Conservation (phyloP, 2,888 invertebrate genomes). For the Dexiosoma caninum region DNA sequence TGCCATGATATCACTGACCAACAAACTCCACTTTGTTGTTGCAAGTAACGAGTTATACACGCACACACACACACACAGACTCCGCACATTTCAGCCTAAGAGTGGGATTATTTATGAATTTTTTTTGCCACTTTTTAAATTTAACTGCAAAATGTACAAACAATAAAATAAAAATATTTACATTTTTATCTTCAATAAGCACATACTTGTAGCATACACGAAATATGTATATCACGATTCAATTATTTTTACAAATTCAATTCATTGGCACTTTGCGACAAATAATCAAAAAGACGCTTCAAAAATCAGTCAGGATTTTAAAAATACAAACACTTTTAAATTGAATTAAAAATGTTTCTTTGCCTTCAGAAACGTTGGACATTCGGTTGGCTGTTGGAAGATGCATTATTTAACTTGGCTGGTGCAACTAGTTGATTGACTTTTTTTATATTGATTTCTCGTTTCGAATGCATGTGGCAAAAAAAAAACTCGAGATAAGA, state of each 20-base stretch:
- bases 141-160: not conserved
- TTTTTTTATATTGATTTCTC: slow-evolving; percentile 26
- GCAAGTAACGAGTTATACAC: slow-evolving; percentile 45
- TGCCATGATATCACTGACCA: slow-evolving; percentile 63
- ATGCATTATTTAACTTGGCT: slow-evolving; percentile 30
- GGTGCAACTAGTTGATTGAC: not conserved
- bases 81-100: not conserved
- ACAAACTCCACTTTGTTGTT: slow-evolving; percentile 56
- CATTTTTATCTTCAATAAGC: too few species aligned
- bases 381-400: not conserved
- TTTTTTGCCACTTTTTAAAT: too few species aligned
- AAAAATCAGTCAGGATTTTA: slow-evolving; percentile 23
- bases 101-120: slow-evolving; percentile 48
- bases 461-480: slow-evolving; percentile 21
- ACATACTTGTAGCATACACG: not conserved
- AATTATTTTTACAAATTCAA: slow-evolving; percentile 29
- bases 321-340: slow-evolving; percentile 15
- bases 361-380: not conserved
- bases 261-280: slow-evolving; percentile 34
- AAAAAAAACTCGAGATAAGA: not conserved
- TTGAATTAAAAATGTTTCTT: not conserved
- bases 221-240: not conserved
- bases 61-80: slow-evolving; percentile 4
- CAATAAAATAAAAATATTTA: not conserved
- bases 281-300: slow-evolving; percentile 4